A percentile compares a stretch with the other conserved stretches of the same genome.
Conservation (phyloP, 2,888 invertebrate species). For the Tetragnatha montana region DNA sequence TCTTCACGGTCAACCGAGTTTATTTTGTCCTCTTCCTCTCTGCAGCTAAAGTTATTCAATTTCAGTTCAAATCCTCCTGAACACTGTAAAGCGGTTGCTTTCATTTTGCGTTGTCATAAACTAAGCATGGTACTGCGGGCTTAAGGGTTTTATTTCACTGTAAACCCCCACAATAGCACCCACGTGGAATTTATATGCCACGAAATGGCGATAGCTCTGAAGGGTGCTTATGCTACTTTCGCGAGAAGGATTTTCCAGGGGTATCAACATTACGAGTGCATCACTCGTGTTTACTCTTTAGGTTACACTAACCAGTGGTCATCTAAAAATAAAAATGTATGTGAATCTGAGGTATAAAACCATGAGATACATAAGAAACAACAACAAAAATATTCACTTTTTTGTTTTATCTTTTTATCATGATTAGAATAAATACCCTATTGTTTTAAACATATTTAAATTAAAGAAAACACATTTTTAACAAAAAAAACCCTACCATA, state of each 20-base stretch:
- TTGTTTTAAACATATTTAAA: no score
- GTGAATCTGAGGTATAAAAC: not conserved
- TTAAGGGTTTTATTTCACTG: constrained; percentile 43
- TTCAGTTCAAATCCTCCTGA: constrained; percentile 35
- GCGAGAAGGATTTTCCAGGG: no score
- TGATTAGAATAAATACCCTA: no score
- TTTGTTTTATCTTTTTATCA: not conserved
- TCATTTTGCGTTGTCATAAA: constrained; percentile 57
- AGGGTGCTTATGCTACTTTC: not conserved
- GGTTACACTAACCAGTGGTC: not conserved
- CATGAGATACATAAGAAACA: no score
- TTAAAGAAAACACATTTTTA: no score
- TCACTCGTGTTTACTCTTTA: not conserved
- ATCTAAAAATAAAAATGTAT: not conserved
- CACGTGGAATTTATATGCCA: constrained; percentile 24
- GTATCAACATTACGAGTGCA: no score
- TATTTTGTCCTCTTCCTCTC: constrained; percentile 31
- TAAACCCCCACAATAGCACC: constrained; percentile 32
- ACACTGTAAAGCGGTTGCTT: constrained; percentile 46
- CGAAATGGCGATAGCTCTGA: constrained; percentile 23
- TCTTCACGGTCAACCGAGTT: constrained; percentile 42
- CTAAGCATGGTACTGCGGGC: not conserved
- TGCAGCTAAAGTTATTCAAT: constrained; percentile 32
- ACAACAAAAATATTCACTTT: not conserved
- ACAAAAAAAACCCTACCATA: no score